These are phyloP conservation scores for Microcebus tavaratra DNA, from an alignment of 2,113 vertebrate genomes.

Conservation along the genomic window DNA sequence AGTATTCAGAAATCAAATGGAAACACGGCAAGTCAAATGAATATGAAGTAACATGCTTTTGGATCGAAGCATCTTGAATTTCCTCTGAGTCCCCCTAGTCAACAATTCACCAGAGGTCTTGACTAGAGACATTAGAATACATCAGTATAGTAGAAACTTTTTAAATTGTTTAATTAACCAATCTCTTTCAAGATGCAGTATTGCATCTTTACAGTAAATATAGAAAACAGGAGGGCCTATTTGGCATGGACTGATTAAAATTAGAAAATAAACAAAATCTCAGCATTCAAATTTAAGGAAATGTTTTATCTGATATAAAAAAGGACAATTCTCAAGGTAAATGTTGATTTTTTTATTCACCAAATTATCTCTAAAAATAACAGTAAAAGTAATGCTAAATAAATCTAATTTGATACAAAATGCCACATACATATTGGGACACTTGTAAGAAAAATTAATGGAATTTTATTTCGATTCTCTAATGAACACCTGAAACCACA, in stretches of 20 bases:
- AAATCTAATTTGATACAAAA: neutral
- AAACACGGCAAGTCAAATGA: neutral
- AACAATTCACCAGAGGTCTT: neutral
- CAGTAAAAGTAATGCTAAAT: neutral
- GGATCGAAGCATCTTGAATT: neutral
- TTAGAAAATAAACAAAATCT: neutral
- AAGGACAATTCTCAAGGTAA: neutral
- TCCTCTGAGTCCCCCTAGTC: neutral
- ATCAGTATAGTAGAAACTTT: neutral
- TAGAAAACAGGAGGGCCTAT: neutral
- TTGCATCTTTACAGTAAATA: neutral
- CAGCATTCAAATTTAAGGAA: neutral
- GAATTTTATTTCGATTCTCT: neutral
- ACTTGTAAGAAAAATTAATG: neutral
- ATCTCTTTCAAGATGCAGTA: neutral
- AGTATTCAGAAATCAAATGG: neutral
- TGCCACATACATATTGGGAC: neutral
- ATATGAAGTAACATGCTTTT: neutral
- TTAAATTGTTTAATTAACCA: neutral
- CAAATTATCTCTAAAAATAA: neutral
- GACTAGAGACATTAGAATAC: neutral
- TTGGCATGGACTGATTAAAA: neutral
- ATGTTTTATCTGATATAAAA: neutral
- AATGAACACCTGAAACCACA: constrained; percentile 41
- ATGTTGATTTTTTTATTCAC: neutral